Evolutionary conservation across 2,888 invertebrate species (phyloP), one percentile per base, ranked within the genome.

Genomic region (Dryobotodes eremita): DNA sequence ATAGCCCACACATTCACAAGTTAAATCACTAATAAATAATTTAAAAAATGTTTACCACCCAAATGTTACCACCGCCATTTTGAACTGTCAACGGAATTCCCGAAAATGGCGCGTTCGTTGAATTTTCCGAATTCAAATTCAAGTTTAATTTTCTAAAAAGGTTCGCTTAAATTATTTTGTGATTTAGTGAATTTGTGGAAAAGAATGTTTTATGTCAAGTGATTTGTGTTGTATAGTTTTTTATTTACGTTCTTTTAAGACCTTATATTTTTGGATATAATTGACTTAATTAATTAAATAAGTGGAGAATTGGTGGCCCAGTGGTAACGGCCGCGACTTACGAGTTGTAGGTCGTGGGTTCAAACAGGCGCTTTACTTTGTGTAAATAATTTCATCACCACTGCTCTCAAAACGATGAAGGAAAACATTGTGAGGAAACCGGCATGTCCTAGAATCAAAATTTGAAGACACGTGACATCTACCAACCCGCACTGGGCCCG

Each of bases 1-100:
- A 50, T 7, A 11, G 3, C 66, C 62, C 71, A 53, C 59, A 83
- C 42, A 83, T 81, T 79, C 65, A 42, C 42, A 55, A 59, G 10
- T 59, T 73, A 80, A 70, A 80, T 80, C 57, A 68, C 69, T 61
- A 76, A 70, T 82, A 80, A 82, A 87, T 75, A 61, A 86, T 82
- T 80, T 77, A 26, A 82, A 77, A 82, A 85, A 79, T 75, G 75
- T 73, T 71, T 81, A 65, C 61, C 23, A 48, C n/a, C 48, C n/a
- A 75, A 75, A 75, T 48, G 48, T 76, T 59, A 75, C 17, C 72
- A 7, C 57, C 80, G 69, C 88, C 83, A 88, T 88, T 72, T 89
- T 84, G 71, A 46, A 77, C 57, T 82, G 81, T 84, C 82, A 84
- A 72, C 74, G 17, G 36, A 57, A 83, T 81, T 84, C 69, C 66